Conservation (phyloP, 2,888 invertebrate genomes). For the Drosophila demipolita region DNA sequence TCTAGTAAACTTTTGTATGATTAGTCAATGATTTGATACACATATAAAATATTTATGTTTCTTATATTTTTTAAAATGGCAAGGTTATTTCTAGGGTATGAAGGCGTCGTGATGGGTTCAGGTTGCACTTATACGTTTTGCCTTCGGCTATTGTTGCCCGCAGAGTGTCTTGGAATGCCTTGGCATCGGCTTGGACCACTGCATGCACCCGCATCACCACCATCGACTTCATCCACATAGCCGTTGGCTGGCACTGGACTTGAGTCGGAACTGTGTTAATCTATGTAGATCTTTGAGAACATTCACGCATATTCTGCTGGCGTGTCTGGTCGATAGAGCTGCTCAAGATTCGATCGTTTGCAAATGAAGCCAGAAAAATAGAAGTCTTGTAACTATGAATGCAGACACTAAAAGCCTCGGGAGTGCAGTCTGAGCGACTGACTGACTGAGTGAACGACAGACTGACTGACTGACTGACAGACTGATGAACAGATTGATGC, state of each 20-base stretch:
- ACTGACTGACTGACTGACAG: constrained; percentile 23
- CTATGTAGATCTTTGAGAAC: constrained; percentile 32
- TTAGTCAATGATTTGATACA: neutral
- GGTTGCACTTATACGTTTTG: constrained; percentile 6
- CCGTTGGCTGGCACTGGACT: constrained; percentile 16
- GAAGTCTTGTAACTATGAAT: constrained; percentile 43
- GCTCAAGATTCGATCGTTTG: constrained; percentile 48
- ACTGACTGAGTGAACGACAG: constrained; percentile 12
- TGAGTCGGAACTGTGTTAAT: constrained; percentile 20
- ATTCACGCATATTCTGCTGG: constrained; percentile 41
- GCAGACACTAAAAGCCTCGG: constrained; percentile 46
- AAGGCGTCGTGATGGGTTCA: neutral
- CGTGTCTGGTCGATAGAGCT: constrained; percentile 31
- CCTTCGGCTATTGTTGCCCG: constrained; percentile 33
- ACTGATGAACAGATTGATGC: constrained; percentile 60
- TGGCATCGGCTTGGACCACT: constrained; percentile 15
- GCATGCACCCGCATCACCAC: constrained; percentile 45
- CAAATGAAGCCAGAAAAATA: constrained; percentile 46
- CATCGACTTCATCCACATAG: constrained; percentile 2
- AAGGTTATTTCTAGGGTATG: constrained; percentile 30
- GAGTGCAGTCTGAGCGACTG: constrained; percentile 13
- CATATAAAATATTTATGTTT: neutral
- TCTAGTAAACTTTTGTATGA: neutral
- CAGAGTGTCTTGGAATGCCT: constrained; percentile 33
- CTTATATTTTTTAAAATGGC: neutral